Conservation (phyloP, 2,113 vertebrate species). For the Nibea albiflora region DNA sequence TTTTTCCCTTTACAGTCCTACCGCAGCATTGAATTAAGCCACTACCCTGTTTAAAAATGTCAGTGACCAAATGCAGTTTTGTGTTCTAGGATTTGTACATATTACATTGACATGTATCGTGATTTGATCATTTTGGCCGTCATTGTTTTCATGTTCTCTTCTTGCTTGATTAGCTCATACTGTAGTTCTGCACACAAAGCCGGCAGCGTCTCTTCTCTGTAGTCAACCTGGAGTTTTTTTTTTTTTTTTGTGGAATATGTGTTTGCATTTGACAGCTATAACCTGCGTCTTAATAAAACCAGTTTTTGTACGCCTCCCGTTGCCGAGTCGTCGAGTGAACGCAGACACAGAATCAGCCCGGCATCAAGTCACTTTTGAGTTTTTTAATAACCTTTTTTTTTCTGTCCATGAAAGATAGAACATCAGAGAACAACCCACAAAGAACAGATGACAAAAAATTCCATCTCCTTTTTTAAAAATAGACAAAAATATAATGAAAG, state of each 20-base stretch:
- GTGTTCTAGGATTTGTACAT: conserved; percentile 66
- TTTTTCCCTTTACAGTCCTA: neutral
- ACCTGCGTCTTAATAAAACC: conserved; percentile 79
- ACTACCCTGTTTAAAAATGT: neutral
- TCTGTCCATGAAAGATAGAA: conserved; percentile 83
- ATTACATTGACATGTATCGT: conserved; percentile 36
- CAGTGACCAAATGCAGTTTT: conserved; percentile 42
- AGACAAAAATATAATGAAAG: conserved; percentile 74
- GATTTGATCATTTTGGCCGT: conserved; percentile 36
- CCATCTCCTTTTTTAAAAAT: conserved; percentile 77
- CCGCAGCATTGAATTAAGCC: neutral
- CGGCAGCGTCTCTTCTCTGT: conserved; percentile 62
- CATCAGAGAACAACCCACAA: conserved; percentile 84
- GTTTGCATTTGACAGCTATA: conserved; percentile 64
- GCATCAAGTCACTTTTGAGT: conserved; percentile 49
- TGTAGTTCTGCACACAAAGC: conserved; percentile 41
- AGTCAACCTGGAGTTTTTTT: conserved; percentile 58
- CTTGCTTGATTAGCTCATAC: conserved; percentile 38
- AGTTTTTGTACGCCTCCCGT: conserved; percentile 74
- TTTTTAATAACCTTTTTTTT: conserved; percentile 80
- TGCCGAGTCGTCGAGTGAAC: neutral
- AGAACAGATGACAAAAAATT: conserved; percentile 80
- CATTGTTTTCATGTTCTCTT: conserved; percentile 19
- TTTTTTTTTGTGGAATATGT: conserved; percentile 64
- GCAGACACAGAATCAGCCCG: conserved; percentile 1